Conservation (phyloP, 2,113 vertebrate genomes). For the Rhinoptilus africanus region DNA sequence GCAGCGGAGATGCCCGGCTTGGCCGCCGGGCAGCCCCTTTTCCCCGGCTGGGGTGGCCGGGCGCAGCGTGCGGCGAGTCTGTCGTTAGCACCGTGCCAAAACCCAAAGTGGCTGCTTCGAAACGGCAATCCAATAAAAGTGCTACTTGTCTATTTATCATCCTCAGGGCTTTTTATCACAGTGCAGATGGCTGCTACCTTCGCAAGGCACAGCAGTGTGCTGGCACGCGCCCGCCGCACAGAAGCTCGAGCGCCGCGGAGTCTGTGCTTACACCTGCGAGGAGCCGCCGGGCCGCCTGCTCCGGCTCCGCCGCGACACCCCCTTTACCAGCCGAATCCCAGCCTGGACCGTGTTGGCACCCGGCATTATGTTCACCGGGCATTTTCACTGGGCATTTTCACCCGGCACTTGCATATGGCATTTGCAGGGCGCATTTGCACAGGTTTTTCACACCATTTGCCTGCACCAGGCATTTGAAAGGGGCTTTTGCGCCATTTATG, state of each 20-base stretch:
- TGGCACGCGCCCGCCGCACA: conserved; percentile 71
- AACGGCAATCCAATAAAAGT: conserved; percentile 82
- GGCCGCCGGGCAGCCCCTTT: neutral
- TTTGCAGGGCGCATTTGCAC: neutral
- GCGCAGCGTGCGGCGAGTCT: conserved; percentile 58
- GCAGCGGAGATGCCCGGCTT: neutral
- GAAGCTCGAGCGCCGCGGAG: conserved; percentile 66
- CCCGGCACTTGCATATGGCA: no score
- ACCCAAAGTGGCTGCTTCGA: conserved; percentile 81
- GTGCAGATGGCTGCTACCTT: conserved; percentile 85
- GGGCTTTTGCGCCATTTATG: neutral
- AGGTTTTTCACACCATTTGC: no score
- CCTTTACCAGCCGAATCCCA: neutral
- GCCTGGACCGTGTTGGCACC: neutral
- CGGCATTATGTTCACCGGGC: neutral
- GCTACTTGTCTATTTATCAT: conserved; percentile 84
- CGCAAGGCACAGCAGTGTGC: conserved; percentile 74
- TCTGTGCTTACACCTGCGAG: conserved; percentile 72
- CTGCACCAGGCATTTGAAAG: neutral
- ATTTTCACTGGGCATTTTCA: neutral
- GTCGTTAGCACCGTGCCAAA: conserved; percentile 80
- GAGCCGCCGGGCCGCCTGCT: conserved; percentile 32
- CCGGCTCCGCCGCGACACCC: neutral
- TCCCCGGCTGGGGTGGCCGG: neutral
- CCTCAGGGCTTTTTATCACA: conserved; percentile 82